Evolutionary conservation across 2,797 vertebrate genomes (phyloP).

Genomic region (Thunnus albacares): DNA sequence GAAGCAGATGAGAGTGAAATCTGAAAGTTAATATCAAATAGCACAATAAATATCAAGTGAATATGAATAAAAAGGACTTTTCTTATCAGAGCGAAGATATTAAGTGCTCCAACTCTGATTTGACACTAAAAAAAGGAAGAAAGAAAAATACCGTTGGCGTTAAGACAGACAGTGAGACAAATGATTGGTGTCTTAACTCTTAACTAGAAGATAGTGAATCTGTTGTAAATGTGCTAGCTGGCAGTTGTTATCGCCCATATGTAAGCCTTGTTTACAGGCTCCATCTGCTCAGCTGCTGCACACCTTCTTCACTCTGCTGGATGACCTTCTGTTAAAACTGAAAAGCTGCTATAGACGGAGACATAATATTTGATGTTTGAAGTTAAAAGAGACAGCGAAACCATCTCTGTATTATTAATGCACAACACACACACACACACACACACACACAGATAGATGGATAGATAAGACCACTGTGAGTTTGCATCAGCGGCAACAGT

Average conservation of each 20-base stretch:
- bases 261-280: conserved; percentile 35
- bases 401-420: background rate
- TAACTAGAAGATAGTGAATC: conserved; percentile 23
- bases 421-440: no score
- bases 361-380: background rate
- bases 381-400: background rate
- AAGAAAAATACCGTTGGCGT: background rate
- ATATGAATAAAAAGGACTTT: background rate
- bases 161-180: background rate
- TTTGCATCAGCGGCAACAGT: background rate
- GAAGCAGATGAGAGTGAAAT: background rate
- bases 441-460: background rate
- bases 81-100: background rate
- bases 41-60: background rate
- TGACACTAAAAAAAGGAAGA: background rate
- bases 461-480: background rate
- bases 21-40: background rate
- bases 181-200: background rate
- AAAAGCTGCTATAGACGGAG: conserved; percentile 2
- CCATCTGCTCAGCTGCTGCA: conserved; percentile 42
- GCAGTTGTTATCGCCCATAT: conserved; percentile 17
- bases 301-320: conserved; percentile 5
- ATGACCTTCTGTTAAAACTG: background rate
- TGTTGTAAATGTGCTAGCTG: conserved; percentile 16
- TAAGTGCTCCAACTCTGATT: conserved; percentile 4